Evolutionary conservation across 2,113 vertebrate species (phyloP), one percentile per base, ranked within the genome.

Genomic region (Peucedramus taeniatus): DNA sequence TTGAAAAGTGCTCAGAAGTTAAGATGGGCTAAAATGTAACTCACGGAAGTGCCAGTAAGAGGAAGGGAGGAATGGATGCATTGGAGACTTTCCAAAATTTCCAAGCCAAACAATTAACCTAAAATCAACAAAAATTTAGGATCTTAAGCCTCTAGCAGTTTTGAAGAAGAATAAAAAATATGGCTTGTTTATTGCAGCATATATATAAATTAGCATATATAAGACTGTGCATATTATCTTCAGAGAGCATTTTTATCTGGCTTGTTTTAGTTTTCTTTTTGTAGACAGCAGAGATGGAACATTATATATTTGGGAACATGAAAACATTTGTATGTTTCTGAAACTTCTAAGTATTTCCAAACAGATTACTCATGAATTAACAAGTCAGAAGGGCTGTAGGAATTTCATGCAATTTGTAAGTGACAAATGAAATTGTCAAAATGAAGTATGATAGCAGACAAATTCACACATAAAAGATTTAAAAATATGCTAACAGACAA

Each of bases 51-150:
- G 81, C 94, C 8, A 83, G 50, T 79, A 98, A 89, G 33, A 98
- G 97, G 65, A 98, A 97, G 8, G 96, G 96, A 13, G 98, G 98
- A 83, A 98, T 93, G 35, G 97, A 96, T 30, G 79, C 45, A 57
- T 94, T 97, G 60, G 97, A 97, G 31, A 97, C 88, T 11, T 96
- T 37, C 98, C 98, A 98, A 93, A 98, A 98, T 87, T 98, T 98
- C 98, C 98, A 98, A 13, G 98, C 98, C 94, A 98, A 93, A 92
- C 98, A 98, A 69, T 98, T 98, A 61, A 98, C 83, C 98, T 98
- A 95, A 79, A 98, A 97, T 53, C 65, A 83, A 30, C 53, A 87
- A 72, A 85, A 90, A 56, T 30, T 30, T 40, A 87, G 68, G 44
- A 53, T 64, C 33, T 82, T 90, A 44, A 54, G 31, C 21, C 45